Evolutionary conservation across 2,113 vertebrate genomes (phyloP), one percentile per base, ranked within the genome.

Genomic region (Python bivittatus): DNA sequence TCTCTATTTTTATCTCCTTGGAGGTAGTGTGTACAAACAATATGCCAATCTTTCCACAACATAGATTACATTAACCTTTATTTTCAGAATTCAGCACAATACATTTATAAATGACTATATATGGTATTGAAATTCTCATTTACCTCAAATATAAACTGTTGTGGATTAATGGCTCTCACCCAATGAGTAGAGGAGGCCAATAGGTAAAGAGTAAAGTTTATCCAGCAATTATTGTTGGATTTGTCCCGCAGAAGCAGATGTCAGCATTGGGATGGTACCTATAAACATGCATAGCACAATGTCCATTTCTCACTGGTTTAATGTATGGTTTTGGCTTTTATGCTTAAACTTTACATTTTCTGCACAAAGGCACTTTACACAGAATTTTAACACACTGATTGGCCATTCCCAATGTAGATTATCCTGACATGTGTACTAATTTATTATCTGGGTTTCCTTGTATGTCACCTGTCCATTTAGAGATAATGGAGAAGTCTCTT

Each of bases 61-160:
- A 88, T 17, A 44, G 48, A 29, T 56, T 72, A 42, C 8, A 83
- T 64, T n/a, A 10, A 53, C 8, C 52, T 56, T 64, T 17, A 6
- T 72, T 54, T 88, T 92, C 38, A 83, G 61, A 56, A 88, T 25
- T 22, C 58, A 3, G 5, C 57, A 91, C 44, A 86, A 53, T 20
- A 33, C 42, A 88, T 53, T 64, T 44, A 29, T 48, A 53, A 85
- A 60, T 60, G 79, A 85, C n/a, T 53, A 22, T 38, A 86, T 52
- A 86, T 27, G 27, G 29, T 38, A 86, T 57, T 88, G 58, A 22
- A 91, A 91, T 86, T n/a, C 90, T 91, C 90, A 17, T 53, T 91
- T 11, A 23, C 13, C 57, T 94, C 68, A 79, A 38, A 42, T 79
- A 22, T 6, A 79, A 79, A 79, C 15, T 79, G 6, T 79, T 42